These are phyloP conservation scores for Drosophila carrolli DNA, from an alignment of 1,140 invertebrate genomes.

Conservation along the genomic window DNA sequence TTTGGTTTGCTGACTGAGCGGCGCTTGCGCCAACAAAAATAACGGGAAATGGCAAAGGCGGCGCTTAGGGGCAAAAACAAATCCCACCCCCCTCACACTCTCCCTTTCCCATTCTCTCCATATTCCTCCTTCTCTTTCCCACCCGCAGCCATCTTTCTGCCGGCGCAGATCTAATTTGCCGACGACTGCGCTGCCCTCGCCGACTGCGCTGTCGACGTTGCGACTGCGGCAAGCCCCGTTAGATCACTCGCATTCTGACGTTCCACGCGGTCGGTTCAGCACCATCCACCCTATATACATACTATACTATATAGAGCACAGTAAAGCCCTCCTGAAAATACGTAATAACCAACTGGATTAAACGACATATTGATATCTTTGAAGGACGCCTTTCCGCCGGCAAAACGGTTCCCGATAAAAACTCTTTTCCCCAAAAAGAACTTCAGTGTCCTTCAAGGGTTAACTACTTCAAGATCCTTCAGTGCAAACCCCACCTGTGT, in stretches of 20 bases:
- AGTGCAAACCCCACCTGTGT: slow-evolving; percentile 3
- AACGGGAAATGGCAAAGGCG: slow-evolving; percentile 78
- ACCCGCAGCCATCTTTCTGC: slow-evolving; percentile 48
- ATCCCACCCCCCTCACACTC: slow-evolving; percentile 4
- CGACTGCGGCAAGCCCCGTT: slow-evolving; percentile 52
- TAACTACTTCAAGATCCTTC: neutral
- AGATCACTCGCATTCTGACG: slow-evolving; percentile 76
- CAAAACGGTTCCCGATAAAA: neutral
- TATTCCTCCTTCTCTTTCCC: slow-evolving; percentile 48
- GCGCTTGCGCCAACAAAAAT: slow-evolving; percentile 71
- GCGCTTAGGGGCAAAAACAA: slow-evolving; percentile 61
- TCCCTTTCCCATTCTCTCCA: too few relatives aligned
- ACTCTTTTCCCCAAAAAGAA: neutral
- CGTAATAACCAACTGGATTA: slow-evolving; percentile 14
- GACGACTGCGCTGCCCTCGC: slow-evolving; percentile 8
- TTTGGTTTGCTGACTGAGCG: slow-evolving; percentile 62
- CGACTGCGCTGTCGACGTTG: slow-evolving; percentile 54
- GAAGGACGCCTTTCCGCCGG: slow-evolving; percentile 2
- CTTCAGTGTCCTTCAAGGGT: neutral
- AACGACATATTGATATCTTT: neutral
- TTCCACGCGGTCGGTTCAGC: slow-evolving; percentile 73
- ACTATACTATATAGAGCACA: slow-evolving; percentile 2
- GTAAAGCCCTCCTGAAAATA: slow-evolving; percentile 8
- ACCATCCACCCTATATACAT: slow-evolving; percentile 5
- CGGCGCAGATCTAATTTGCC: slow-evolving; percentile 58